phyloP scores from a whole-genome alignment of 2,888 invertebrate genomes.

The Alloscopus bannaensis region DNA sequence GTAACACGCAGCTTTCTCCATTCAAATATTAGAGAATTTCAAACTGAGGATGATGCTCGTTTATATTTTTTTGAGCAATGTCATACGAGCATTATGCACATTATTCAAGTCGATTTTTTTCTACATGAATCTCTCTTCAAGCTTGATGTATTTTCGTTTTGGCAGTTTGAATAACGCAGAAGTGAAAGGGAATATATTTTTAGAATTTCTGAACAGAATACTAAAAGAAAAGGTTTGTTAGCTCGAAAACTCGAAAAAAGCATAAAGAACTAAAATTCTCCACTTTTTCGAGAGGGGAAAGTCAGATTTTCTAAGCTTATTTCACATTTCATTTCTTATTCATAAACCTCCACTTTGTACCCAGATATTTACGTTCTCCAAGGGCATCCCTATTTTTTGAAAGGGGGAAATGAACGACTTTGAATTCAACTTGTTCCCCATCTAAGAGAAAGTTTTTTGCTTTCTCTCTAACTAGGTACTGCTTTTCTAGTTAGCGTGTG shows the following conservation, averaged over 20 bases:
- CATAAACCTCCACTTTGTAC: conserved; percentile 28
- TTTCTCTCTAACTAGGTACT: conserved; percentile 1
- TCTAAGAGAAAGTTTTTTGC: background rate
- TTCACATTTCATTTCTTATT: conserved; percentile 43
- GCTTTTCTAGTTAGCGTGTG: conserved; percentile 36
- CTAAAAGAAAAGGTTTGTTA: conserved; percentile 27
- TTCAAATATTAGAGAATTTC: too few species aligned
- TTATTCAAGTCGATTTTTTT: conserved; percentile 1
- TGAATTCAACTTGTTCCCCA: background rate
- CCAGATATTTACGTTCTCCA: conserved; percentile 26
- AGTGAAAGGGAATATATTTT: conserved; percentile 16
- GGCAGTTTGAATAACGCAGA: conserved; percentile 29
- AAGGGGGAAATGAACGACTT: background rate
- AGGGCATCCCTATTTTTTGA: background rate
- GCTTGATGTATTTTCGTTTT: conserved; percentile 18
- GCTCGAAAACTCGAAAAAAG: conserved; percentile 8
- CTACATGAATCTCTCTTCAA: conserved; percentile 14
- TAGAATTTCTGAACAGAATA: conserved; percentile 19
- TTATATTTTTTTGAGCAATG: background rate
- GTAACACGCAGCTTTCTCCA: too few species aligned
- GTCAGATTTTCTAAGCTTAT: conserved; percentile 30
- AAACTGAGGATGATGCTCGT: background rate
- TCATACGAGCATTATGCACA: background rate
- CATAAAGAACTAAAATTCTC: background rate
- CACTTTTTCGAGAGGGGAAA: too few species aligned